phyloP scores from a whole-genome alignment of 2,888 invertebrate genomes.

The Adelognathus sp. region DNA sequence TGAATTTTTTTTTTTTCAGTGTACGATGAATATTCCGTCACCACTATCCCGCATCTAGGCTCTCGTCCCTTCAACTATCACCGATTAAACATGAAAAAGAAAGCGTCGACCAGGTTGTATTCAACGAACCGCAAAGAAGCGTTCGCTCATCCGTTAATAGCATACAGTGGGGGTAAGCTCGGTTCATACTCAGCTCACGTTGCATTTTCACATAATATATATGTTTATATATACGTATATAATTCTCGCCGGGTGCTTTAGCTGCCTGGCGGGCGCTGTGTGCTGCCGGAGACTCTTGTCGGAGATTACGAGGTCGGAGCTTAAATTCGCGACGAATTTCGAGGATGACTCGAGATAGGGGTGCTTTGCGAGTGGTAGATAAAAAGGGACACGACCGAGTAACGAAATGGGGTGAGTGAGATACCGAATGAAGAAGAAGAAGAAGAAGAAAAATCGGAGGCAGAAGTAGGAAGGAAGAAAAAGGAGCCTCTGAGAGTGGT shows the following conservation, averaged over 20 bases:
- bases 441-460: not conserved
- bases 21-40: not conserved
- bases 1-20: too few species aligned
- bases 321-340: slow-evolving; percentile 60
- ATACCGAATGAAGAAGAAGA: not conserved
- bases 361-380: not conserved
- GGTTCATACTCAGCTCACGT: slow-evolving; percentile 37
- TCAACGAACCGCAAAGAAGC: slow-evolving; percentile 26
- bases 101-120: not conserved
- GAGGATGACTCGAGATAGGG: slow-evolving; percentile 48
- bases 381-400: not conserved
- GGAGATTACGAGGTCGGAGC: slow-evolving; percentile 58
- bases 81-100: slow-evolving; percentile 2
- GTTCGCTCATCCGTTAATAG: slow-evolving; percentile 53
- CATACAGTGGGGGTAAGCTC: slow-evolving; percentile 21
- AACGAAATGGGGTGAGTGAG: not conserved
- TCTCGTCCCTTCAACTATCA: not conserved
- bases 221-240: too few species aligned
- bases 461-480: slow-evolving; percentile 2
- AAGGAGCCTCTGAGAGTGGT: not conserved
- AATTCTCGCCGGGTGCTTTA: slow-evolving; percentile 22
- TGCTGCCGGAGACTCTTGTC: slow-evolving; percentile 32
- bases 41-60: too few species aligned
- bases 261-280: slow-evolving; percentile 14
- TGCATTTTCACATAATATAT: slow-evolving; percentile 46